phyloP scores from a whole-genome alignment of 2,888 invertebrate genomes.

The Andrena fulva region DNA sequence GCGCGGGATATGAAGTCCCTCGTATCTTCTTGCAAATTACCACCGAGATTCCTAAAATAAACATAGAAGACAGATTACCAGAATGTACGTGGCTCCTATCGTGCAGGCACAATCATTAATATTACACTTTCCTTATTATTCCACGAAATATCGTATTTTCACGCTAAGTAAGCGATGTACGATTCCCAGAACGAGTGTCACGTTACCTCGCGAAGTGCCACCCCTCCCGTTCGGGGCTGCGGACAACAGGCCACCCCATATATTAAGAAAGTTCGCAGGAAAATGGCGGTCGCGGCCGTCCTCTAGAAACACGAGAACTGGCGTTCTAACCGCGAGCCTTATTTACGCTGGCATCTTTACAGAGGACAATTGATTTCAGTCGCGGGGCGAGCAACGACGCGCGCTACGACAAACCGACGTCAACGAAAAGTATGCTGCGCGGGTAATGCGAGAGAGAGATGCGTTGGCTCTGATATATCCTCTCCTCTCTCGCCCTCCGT shows the following conservation, averaged over 20 bases:
- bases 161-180: no score
- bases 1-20: no score
- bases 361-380: conserved; percentile 67
- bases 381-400: conserved; percentile 28
- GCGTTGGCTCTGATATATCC: conserved; percentile 46
- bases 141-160: no score
- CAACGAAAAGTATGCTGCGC: conserved; percentile 43
- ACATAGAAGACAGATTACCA: no score
- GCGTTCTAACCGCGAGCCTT: conserved; percentile 32
- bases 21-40: no score
- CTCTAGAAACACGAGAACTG: conserved; percentile 26
- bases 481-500: not conserved
- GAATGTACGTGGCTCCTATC: no score
- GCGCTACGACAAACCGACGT: conserved; percentile 34
- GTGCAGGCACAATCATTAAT: no score
- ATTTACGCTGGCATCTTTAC: conserved; percentile 63
- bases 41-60: no score
- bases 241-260: not conserved
- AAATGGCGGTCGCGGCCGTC: conserved; percentile 8
- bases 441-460: conserved; percentile 39
- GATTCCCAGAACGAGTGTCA: not conserved
- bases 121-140: no score
- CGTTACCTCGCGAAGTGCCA: no score
- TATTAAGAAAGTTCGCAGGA: not conserved
- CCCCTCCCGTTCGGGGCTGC: no score